Evolutionary conservation across 2,113 vertebrate species (phyloP), one percentile per base, ranked within the genome.

Genomic region (Oenanthe oenanthe): DNA sequence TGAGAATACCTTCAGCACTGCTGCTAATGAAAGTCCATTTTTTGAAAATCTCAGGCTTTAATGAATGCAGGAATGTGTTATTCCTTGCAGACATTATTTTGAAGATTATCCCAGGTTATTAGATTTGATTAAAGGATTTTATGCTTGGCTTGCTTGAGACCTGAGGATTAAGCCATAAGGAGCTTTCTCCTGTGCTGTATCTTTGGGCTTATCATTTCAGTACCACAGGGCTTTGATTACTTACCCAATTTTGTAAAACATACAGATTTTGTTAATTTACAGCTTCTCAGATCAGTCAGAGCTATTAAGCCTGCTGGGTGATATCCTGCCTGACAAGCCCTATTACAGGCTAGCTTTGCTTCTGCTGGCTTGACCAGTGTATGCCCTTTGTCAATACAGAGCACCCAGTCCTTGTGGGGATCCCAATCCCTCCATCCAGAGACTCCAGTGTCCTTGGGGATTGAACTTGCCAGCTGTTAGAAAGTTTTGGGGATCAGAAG

Each of bases 41-140:
- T 86, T 53, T 20, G 0, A 6, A 92, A 89, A 71, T 10, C 16
- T n/a, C 25, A 10, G 66, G 62, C 65, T 80, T 88, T 90, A 96
- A 95, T 93, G 89, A 84, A 93, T 91, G 80, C 88, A 86, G 75
- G 57, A 86, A 54, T 86, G n/a, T 38, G 73, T 38, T 84, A 92
- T 93, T 95, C 91, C 97, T 97, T 92, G 74, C 54, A 88, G 95
- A 83, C 84, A 97, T 97, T 97, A 89, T 97, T 93, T 92, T 94
- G 80, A 86, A 95, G 94, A 96, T 96, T 96, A 91, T 94, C 91
- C 56, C 92, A 95, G 86, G 91, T 97, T 95, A 93, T 95, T 92
- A 92, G 93, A 89, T 96, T 95, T 96, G 95, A 97, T 96, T 93
- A 97, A 95, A 89, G 95, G 94, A 95, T 96, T 98, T 97, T 89